Evolutionary conservation across 2,888 invertebrate genomes (phyloP), one percentile per base, ranked within the genome.

Genomic region (Mesoligia furuncula): DNA sequence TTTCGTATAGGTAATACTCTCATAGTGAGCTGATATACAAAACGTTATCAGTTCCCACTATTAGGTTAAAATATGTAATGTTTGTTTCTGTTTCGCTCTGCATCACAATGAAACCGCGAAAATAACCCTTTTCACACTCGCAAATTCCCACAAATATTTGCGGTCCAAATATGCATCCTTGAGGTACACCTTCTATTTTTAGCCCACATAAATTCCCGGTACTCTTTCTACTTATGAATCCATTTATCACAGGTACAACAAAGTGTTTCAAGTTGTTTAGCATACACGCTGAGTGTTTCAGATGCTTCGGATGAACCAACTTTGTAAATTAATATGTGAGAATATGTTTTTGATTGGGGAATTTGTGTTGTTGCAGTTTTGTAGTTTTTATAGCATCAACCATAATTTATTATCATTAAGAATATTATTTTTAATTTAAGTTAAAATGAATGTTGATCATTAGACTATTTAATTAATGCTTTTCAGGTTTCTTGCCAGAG

Each of bases 191-290:
- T 79, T 76, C 75, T 86, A 88, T 86, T 88, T 89, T 87, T 74
- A 85, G 80, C 71, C 57, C 51, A 76, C 79, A 89, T 86, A 88
- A 88, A 86, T 86, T 79, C 75, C 79, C 85, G 78, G 75, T 68
- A 86, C 87, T 86, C 81, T 86, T 86, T 87, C 85, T 84, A 72
- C 76, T 90, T 88, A 89, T 90, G 88, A 86, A 88, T 87, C 85
- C 88, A 90, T 90, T 90, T 90, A 88, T 90, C 91, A 90, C 88
- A 83, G 88, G 85, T 84, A 83, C 76, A 64, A 81, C 80, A 84
- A 82, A 88, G 85, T 88, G 84, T 81, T 86, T 80, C 81, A 74
- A 87, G 83, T 81, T 86, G 79, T 87, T 89, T 89, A 77, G 68
- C 86, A 81, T 88, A 82, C 78, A 77, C 64, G 67, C 51, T 54